Base-by-base conservation (phyloP, 2,888 invertebrate species). In the Apamea crenata region DNA sequence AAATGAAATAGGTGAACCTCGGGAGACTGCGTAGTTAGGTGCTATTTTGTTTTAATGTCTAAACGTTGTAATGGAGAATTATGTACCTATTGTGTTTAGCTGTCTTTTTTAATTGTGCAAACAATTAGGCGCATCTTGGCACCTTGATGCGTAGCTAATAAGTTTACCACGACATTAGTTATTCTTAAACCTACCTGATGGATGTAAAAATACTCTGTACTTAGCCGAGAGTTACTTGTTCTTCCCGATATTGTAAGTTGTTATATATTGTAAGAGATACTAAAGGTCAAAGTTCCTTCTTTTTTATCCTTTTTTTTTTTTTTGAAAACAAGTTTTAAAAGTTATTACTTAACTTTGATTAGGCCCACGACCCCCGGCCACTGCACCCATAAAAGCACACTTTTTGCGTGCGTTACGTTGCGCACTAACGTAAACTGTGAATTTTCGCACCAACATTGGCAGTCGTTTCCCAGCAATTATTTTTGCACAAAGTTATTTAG, bases 21-120 rank as follows among this genome's bases (percentile, higher is more conserved):
- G 16, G 29, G 32, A 29, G 18, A 32, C 6, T 63, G 36, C 63
- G 79, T 8, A 44, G 32, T 61, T 18, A 32, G n/a, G 12, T 73
- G 50, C 21, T 82, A 36, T 56, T 82, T 82, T 47, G 12, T 59
- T 74, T 56, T 25, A 44, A 65, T n/a, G 10, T 47, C 32, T 2
- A 36, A 14, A 14, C 14, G 50, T 25, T 67, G 5, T 67, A 40
- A 44, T 21, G 29, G 12, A 29, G 12, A 29, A 12, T 21, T 44
- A 29, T 68, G 18, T 44, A 1, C 7, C 44, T 47, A 47, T 29
- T 29, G 21, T 68, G 21, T 12, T 47, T 12, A 21, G 18, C n/a
- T 67, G 2, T n/a, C 1, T 61, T 8, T 67, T 40, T 40, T 21
- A 63, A 63, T 29, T 18, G 10, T 21, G 63, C 18, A 10, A 32